Conservation (phyloP, 35 echinoderm and acorn worm species). For the Apostichopus japonicus region DNA sequence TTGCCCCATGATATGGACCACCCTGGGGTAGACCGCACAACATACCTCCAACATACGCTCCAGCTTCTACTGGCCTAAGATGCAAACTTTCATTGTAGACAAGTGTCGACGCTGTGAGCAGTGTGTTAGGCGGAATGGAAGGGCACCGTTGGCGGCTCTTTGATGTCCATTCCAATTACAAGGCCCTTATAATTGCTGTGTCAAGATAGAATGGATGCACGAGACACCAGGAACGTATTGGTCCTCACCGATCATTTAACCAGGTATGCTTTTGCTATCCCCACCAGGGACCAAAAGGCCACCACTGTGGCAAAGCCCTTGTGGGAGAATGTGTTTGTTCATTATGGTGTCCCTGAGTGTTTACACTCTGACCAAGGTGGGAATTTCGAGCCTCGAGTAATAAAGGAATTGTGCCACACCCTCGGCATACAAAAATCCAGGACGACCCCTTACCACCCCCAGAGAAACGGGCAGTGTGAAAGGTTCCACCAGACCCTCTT, state of each 20-base stretch:
- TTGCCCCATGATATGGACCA: conserved; percentile 68
- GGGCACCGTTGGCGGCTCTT: background rate
- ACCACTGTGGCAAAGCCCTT: conserved; percentile 45
- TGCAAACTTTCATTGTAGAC: background rate
- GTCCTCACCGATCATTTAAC: conserved; percentile 26
- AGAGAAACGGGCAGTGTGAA: conserved; percentile 61
- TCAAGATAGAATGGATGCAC: background rate
- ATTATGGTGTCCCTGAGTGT: conserved; percentile 59
- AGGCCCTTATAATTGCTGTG: conserved; percentile 10
- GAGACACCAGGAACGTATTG: background rate
- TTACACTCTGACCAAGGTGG: conserved; percentile 65
- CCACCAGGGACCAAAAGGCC: conserved; percentile 30
- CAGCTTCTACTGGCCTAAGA: conserved; percentile 63
- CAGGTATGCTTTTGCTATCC: conserved; percentile 25
- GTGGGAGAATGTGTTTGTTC: conserved; percentile 23
- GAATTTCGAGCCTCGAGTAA: conserved; percentile 61
- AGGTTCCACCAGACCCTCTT: conserved; percentile 59
- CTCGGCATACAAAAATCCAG: conserved; percentile 46
- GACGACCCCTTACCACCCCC: conserved; percentile 69
- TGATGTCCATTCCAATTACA: background rate
- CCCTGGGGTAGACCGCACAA: conserved; percentile 41
- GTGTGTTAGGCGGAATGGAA: background rate
- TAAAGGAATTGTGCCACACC: conserved; percentile 42
- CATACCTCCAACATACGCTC: background rate
- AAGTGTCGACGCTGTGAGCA: conserved; percentile 4